Evolutionary conservation across 2,797 vertebrate species (phyloP).

Genomic region (Psittacula derbiana): DNA sequence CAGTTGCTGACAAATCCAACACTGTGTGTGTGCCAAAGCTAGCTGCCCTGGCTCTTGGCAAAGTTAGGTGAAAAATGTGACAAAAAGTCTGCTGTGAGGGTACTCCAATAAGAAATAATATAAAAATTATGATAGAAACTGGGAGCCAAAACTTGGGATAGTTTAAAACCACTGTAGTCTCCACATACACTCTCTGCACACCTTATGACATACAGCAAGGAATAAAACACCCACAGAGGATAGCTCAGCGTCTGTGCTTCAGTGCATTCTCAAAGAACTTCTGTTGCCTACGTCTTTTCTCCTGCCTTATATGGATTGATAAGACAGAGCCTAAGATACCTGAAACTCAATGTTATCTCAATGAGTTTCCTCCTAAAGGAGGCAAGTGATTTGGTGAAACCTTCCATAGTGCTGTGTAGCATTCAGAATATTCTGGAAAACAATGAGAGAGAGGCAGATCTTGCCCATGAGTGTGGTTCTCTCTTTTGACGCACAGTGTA

Average conservation of each 20-base stretch:
- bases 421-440: background rate
- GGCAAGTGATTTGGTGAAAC: background rate
- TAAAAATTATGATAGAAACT: background rate
- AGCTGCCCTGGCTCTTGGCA: background rate
- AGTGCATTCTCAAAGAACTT: background rate
- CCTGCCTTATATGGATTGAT: background rate
- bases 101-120: background rate
- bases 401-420: background rate
- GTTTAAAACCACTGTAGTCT: background rate
- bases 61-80: background rate
- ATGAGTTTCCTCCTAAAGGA: background rate
- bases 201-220: background rate
- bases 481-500: background rate
- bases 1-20: background rate
- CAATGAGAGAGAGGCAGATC: background rate
- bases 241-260: background rate
- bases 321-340: background rate
- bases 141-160: background rate
- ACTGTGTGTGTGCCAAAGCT: background rate
- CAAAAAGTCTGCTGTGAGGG: background rate
- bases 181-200: background rate
- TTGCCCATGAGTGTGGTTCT: background rate
- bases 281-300: background rate
- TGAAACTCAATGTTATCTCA: background rate
- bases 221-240: background rate